Base-by-base conservation (phyloP, 2,113 vertebrate species). In the Boulengeromyrus knoepffleri region DNA sequence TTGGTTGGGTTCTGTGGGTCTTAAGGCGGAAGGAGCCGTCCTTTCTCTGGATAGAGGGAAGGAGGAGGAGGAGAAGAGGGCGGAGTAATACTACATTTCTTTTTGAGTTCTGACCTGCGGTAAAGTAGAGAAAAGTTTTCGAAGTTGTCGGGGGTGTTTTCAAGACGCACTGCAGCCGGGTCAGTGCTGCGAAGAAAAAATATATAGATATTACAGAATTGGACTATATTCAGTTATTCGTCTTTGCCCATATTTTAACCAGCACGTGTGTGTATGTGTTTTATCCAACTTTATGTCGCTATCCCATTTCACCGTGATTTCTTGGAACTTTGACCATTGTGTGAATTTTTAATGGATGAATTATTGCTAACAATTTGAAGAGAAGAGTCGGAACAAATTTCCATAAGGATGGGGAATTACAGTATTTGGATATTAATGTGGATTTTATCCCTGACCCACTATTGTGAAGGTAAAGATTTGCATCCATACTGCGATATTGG, bases 351-450 rank as follows among this genome's bases (percentile, higher is more conserved):
- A 94, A 96, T 96, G 96, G 96, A 97, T 96, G 96, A 96, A 97
- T 96, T 94, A 94, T 93, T 94, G 92, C 92, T 96, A 91, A 96
- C n/a, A 77, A 90, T 91, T 90, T 58, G 92, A 91, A 91, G 90
- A 92, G 62, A 95, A 94, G 94, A 93, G 91, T 92, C 95, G 94
- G 95, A 94, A 95, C 89, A 94, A 53, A 89, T 94, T 94, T 95
- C 95, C 95, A 95, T 92, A 92, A 92, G 95, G 94, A 97, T 97
- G 96, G 95, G 95, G 95, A 95, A 95, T 93, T 95, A 96, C 95
- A 96, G 93, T 93, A 93, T 92, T 94, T 96, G 96, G 96, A 95
- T 96, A 95, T 95, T 96, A 92, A 90, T 96, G 92, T 92, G 93
- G 88, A 91, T 95, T 93, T 91, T 95, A 93, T 92, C 93, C 89